A percentile compares a stretch with the other conserved stretches of the same genome.
These are phyloP conservation scores for Acromyrmex heyeri DNA, from an alignment of 1,140 invertebrate genomes.

Conservation along the genomic window DNA sequence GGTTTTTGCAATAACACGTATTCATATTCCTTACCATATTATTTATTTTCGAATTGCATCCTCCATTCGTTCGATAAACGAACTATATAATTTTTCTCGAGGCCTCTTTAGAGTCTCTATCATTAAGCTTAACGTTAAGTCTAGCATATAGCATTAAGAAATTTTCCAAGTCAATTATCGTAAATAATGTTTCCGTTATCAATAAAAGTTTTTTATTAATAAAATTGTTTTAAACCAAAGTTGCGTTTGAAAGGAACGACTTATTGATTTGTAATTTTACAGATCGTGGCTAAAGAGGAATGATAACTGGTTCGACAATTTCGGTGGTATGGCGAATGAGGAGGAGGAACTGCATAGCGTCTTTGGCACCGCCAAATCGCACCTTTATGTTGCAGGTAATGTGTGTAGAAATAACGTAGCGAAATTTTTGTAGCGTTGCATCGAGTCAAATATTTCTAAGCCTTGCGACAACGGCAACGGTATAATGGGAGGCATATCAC, in stretches of 20 bases:
- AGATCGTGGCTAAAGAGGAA: slow-evolving; percentile 78
- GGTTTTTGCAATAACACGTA: slow-evolving; percentile 68
- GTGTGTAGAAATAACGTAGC: background rate
- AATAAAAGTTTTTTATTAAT: too few species aligned
- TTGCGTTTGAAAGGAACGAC: background rate
- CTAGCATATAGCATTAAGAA: background rate
- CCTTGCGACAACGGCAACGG: background rate
- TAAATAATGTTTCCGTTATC: too few species aligned
- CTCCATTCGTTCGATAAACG: background rate
- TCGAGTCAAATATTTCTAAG: slow-evolving; percentile 10
- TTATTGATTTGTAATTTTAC: slow-evolving; percentile 38
- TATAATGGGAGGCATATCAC: background rate
- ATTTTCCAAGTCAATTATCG: slow-evolving; percentile 1
- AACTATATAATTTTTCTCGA: background rate
- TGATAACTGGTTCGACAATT: slow-evolving; percentile 78
- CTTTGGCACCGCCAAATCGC: slow-evolving; percentile 77
- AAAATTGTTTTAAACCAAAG: slow-evolving; percentile 1
- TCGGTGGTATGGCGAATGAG: slow-evolving; percentile 66
- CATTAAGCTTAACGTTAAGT: slow-evolving; percentile 1
- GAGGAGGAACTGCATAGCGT: slow-evolving; percentile 61
- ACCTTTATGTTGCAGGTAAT: slow-evolving; percentile 77
- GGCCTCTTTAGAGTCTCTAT: background rate
- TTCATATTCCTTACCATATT: background rate
- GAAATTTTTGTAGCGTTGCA: background rate
- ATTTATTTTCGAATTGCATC: slow-evolving; percentile 23